Conservation (phyloP, 53 echinoderm and acorn worm species). For the Zoroaster sp. region DNA sequence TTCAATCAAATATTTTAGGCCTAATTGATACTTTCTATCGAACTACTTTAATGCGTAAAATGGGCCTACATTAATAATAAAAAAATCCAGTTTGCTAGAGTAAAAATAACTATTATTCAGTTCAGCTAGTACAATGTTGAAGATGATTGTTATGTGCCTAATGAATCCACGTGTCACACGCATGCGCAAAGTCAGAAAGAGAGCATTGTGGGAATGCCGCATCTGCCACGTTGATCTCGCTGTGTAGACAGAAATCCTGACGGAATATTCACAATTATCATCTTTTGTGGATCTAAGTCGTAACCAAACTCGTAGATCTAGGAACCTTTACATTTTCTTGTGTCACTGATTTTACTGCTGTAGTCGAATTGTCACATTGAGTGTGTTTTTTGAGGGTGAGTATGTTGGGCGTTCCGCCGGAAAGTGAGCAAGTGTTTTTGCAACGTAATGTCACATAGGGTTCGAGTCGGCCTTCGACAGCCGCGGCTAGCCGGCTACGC, state of each 20-base stretch:
- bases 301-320: background rate
- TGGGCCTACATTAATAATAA: too few species aligned
- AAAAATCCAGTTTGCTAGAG: too few species aligned
- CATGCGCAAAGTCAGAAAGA: slow-evolving; percentile 25
- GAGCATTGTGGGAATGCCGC: slow-evolving; percentile 33
- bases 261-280: background rate
- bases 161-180: slow-evolving; percentile 53
- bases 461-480: background rate
- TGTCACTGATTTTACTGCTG: too few species aligned
- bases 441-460: background rate
- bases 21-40: too few species aligned
- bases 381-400: slow-evolving; percentile 22
- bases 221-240: slow-evolving; percentile 42
- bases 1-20: too few species aligned
- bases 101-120: too few species aligned
- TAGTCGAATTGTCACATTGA: background rate
- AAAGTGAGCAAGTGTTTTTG: background rate
- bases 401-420: slow-evolving; percentile 27
- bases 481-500: background rate
- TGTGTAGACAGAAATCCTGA: background rate
- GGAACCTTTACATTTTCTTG: background rate
- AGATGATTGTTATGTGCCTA: too few species aligned
- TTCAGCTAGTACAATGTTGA: too few species aligned
- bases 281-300: background rate
- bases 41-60: too few species aligned